These are phyloP conservation scores for Trachelus stipa DNA, from an alignment of 2,888 invertebrate genomes.

Conservation along the genomic window DNA sequence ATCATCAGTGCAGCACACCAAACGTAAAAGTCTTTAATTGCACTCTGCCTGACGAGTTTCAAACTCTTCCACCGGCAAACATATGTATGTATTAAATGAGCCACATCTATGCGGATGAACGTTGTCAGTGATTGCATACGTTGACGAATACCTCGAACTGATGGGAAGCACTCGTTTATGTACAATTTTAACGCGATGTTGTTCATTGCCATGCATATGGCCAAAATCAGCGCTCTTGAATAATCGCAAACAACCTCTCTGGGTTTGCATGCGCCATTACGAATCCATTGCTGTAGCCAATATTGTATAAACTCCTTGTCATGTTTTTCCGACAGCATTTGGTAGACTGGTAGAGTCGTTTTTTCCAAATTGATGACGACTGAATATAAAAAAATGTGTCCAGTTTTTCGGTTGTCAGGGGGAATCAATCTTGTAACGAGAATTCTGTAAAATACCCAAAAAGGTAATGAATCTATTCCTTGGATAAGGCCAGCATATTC, in stretches of 20 bases:
- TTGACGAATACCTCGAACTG: neutral
- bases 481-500: no score
- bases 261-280: constrained; percentile 19
- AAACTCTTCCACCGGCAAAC: constrained; percentile 23
- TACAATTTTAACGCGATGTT: constrained; percentile 22
- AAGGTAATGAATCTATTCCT: no score
- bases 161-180: constrained; percentile 12
- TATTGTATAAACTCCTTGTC: constrained; percentile 18
- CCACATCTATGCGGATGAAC: constrained; percentile 23
- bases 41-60: constrained; percentile 8
- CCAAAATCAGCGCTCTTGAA: constrained; percentile 23
- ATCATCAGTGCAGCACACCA: constrained; percentile 25
- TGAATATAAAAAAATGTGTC: constrained; percentile 22
- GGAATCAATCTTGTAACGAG: neutral
- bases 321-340: constrained; percentile 30
- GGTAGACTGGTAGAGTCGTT: constrained; percentile 23
- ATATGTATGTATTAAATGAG: constrained; percentile 24
- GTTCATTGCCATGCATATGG: constrained; percentile 27
- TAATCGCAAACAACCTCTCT: constrained; percentile 20
- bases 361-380: constrained; percentile 23
- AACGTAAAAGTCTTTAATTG: constrained; percentile 22
- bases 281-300: constrained; percentile 22
- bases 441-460: no score
- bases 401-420: neutral
- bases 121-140: constrained; percentile 11